Base-by-base conservation (phyloP, 2,797 vertebrate species). In the Orestias chungarensis region DNA sequence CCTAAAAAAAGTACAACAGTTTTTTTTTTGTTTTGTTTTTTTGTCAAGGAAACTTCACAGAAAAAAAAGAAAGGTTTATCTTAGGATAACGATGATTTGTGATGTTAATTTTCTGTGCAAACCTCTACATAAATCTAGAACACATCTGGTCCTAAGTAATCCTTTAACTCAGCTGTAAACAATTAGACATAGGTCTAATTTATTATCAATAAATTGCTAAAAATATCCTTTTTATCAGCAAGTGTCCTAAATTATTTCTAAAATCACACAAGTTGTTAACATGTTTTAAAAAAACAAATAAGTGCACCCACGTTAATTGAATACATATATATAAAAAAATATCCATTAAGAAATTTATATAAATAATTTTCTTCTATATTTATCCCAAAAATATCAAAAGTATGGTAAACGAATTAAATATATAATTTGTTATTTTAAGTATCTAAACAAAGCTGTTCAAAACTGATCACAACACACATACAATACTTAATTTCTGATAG, bases 1-100 rank as follows among this genome's bases (percentile, higher is more conserved):
- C 46, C 75, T 74, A 40, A 75, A 74, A 66, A 74, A 64, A 73
- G 69, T 14, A 12, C 12, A 59, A 66, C 70, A 14, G 38, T 38
- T 83, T 83, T 42, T 67, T 52, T n/a, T 52, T 67, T n/a, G n/a
- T n/a, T n/a, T n/a, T n/a, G n/a, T n/a, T 4, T 52, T 11, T 27
- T 25, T n/a, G 15, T 4, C 4, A 38, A 38, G 1, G 27, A 64
- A 29, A 18, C 42, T 78, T 54, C 5, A 29, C 4, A 11, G 27
- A 35, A n/a, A 18, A 47, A n/a, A 52, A 71, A 43, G 12, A 31
- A 52, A 31, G 33, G 23, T 64, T 69, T 55, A 38, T 67, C 1
- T 52, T 0, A 71, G 55, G 2, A 38, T 29, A 17, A 50, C 9
- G 29, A 9, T 73, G 52, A 80, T 73, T 71, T 67, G 74, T 73